Percentiles rank a stretch among this genome's conserved stretches.
phyloP scores from a whole-genome alignment of 2,888 invertebrate species.

The Chaitophorus viminalis region DNA sequence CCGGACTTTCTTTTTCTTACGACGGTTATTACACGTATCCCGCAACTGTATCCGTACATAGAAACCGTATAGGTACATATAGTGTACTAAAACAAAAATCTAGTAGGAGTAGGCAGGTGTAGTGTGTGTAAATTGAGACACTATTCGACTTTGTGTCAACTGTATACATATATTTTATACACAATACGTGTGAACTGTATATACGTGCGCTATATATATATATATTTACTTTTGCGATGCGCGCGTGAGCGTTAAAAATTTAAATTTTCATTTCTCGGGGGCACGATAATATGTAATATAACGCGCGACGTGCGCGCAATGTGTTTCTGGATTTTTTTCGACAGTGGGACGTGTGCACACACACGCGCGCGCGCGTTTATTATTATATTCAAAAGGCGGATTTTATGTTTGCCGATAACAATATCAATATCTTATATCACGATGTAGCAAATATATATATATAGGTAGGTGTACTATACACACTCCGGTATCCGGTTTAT shows the following conservation, averaged over 20 bases:
- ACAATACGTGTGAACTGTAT: neutral
- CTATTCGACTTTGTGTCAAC: neutral
- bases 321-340: constrained; percentile 18
- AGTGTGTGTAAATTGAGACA: neutral
- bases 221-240: neutral
- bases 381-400: constrained; percentile 49
- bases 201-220: neutral
- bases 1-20: neutral
- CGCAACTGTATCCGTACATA: neutral
- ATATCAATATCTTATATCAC: constrained; percentile 53
- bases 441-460: neutral
- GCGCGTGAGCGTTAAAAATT: constrained; percentile 32
- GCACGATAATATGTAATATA: constrained; percentile 11
- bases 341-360: neutral
- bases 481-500: constrained; percentile 42
- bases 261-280: constrained; percentile 50
- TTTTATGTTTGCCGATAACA: constrained; percentile 49
- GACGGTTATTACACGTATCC: neutral
- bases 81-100: neutral
- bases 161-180: neutral
- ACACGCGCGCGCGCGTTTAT: neutral
- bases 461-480: neutral
- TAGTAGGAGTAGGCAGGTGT: neutral
- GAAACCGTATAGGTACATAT: no score
- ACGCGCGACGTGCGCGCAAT: neutral